These are phyloP conservation scores for Campoletis sonorensis DNA, from an alignment of 1,140 invertebrate genomes.

Conservation along the genomic window DNA sequence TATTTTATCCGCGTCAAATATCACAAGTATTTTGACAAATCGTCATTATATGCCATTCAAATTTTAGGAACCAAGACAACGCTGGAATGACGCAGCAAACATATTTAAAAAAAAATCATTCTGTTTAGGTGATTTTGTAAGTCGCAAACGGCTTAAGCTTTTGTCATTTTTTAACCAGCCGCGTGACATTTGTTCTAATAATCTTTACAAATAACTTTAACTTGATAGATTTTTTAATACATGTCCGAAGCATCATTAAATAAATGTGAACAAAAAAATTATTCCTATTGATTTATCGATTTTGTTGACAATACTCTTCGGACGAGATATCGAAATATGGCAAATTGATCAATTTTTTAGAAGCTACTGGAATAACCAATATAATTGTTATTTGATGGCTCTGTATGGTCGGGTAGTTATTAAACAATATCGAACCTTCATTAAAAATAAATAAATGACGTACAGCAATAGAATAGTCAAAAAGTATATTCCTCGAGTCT, in stretches of 20 bases:
- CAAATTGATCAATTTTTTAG: too few relatives aligned
- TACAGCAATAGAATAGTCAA: background rate
- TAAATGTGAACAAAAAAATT: too few relatives aligned
- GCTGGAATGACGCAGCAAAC: slow-evolving; percentile 1
- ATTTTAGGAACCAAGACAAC: slow-evolving; percentile 14
- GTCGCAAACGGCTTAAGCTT: too few relatives aligned
- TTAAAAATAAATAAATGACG: background rate
- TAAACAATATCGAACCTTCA: background rate
- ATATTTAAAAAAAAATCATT: too few relatives aligned
- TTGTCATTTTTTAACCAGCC: too few relatives aligned
- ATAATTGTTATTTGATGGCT: slow-evolving; percentile 1
- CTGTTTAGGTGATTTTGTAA: too few relatives aligned
- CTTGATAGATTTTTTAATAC: too few relatives aligned
- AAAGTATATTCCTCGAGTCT: background rate
- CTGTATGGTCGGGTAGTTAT: background rate
- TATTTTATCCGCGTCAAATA: slow-evolving; percentile 24
- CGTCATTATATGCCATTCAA: slow-evolving; percentile 7
- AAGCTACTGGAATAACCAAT: background rate
- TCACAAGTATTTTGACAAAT: slow-evolving; percentile 28
- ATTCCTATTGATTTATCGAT: too few relatives aligned
- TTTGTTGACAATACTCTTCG: too few relatives aligned
- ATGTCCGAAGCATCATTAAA: too few relatives aligned
- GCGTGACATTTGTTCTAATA: too few relatives aligned
- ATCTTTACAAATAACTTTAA: too few relatives aligned
- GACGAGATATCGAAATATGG: background rate